Base-by-base conservation (phyloP, 2,113 vertebrate genomes). In the Sphaerodactylus townsendi region DNA sequence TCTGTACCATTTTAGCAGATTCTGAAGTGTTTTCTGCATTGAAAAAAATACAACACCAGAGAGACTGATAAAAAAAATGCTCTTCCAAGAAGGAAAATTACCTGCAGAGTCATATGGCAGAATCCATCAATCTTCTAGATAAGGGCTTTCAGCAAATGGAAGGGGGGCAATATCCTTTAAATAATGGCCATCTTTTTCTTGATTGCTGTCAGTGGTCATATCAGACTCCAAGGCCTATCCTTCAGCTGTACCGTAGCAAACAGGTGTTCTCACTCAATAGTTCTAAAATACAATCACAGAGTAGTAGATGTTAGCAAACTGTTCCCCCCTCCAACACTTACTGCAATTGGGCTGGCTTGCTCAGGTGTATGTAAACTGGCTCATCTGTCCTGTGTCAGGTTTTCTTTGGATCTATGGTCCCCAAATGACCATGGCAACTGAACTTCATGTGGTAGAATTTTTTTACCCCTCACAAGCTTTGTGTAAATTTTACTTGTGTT, bases 1-100 rank as follows among this genome's bases (percentile, higher is more conserved):
- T 4, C 35, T 91, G 89, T 80, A 81, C 1, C 21, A 79, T 87
- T 76, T 85, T 77, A 78, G 81, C 39, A 28, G 71, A 35, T 14
- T 70, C 46, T 56, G 14, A 41, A 84, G 83, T 88, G 53, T 1
- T 73, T n/a, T 2, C n/a, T n/a, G 41, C 21, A 88, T 79, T 92
- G 81, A 86, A 86, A 90, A n/a, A 91, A 66, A 89, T 68, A 77
- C 48, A 86, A 15, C 41, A 13, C 0, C 66, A 0, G 0, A 28
- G 39, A 82, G 35, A 82, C 21, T 44, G 28, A 74, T 91, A 85
- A 56, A 81, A 87, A 75, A 65, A 62, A 71, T 35, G 37, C 68
- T 53, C 69, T 66, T 81, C 77, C 28, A 69, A 39, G 81, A 72
- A 65, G 73, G 17, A 72, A 73, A 50, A 85, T 37, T 70, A 92